phyloP scores from a whole-genome alignment of 2,797 vertebrate genomes.

The Morelia viridis region DNA sequence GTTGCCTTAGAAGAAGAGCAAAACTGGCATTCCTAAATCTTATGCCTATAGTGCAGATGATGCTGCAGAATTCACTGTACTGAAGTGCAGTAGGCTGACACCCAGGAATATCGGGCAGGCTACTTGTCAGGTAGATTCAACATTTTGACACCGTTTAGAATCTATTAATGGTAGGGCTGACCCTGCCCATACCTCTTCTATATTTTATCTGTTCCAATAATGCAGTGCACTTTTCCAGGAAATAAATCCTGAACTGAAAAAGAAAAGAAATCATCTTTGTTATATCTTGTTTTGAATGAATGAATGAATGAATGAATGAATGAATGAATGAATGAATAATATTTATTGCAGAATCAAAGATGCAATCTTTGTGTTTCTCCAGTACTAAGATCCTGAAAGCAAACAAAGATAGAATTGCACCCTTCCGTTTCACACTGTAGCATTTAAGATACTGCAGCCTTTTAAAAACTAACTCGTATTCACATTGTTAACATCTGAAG shows the following conservation, averaged over 20 bases:
- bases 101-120: not conserved
- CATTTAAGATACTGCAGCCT: not conserved
- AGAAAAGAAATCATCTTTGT: not conserved
- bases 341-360: not conserved
- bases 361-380: not conserved
- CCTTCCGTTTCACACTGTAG: not conserved
- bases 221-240: not conserved
- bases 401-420: not conserved
- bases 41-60: not conserved
- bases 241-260: not conserved
- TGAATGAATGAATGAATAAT: too few relatives aligned
- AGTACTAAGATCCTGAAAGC: not conserved
- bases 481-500: not conserved
- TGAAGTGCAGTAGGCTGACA: not conserved
- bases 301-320: too few relatives aligned
- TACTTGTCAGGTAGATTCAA: not conserved
- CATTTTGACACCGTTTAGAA: not conserved
- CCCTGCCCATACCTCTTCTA: not conserved
- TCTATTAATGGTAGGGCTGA: not conserved
- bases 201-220: not conserved
- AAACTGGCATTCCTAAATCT: not conserved
- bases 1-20: not conserved
- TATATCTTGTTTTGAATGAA: not conserved
- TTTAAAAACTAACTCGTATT: not conserved
- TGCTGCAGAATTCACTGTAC: not conserved